Conservation (phyloP, 2,113 vertebrate species). For the Sula dactylatra region DNA sequence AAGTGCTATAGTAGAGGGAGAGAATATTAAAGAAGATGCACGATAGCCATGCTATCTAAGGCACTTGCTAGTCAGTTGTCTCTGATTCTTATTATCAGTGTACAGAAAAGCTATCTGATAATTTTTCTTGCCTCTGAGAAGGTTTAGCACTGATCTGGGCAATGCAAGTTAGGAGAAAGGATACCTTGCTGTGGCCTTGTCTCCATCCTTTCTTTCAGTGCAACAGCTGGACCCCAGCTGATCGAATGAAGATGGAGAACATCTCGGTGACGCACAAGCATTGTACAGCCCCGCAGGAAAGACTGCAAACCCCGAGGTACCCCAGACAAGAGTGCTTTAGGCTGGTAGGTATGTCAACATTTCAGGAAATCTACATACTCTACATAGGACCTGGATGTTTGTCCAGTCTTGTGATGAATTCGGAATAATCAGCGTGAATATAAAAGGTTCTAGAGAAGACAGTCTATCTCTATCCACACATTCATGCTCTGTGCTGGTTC, state of each 20-base stretch:
- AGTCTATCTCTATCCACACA: not conserved
- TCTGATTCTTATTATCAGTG: not conserved
- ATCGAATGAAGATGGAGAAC: not conserved
- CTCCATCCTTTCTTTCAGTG: not conserved
- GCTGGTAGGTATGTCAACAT: not conserved
- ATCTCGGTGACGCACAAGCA: not conserved
- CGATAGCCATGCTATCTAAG: not conserved
- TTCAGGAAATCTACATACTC: not conserved
- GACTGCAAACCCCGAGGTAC: not conserved
- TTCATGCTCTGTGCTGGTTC: not conserved
- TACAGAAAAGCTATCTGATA: not conserved
- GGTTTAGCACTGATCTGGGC: not conserved
- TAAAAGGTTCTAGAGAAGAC: not conserved
- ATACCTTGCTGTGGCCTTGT: not conserved
- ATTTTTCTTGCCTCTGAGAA: not conserved
- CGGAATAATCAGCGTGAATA: not conserved
- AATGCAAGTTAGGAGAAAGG: not conserved
- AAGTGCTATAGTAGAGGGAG: not conserved
- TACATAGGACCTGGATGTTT: not conserved
- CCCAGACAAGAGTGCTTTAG: not conserved
- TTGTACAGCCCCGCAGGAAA: not conserved
- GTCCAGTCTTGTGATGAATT: not conserved
- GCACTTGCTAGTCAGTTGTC: not conserved
- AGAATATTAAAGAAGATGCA: not conserved
- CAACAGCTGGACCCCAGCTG: not conserved